A percentile compares a stretch with the other conserved stretches of the same genome.
Conservation (phyloP, 2,113 vertebrate species). For the Morone chrysops region DNA sequence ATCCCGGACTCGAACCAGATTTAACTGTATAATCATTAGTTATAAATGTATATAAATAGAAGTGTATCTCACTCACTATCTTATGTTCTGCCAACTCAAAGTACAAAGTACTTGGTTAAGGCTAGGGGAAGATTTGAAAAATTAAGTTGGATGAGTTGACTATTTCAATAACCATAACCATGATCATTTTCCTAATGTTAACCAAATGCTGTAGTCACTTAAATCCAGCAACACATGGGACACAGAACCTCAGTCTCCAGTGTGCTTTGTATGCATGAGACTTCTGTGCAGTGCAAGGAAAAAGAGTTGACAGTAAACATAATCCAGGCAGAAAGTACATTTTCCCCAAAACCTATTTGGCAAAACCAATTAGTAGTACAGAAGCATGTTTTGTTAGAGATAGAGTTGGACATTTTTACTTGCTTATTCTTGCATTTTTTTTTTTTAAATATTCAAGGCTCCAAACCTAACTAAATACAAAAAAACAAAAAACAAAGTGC, state of each 20-base stretch:
- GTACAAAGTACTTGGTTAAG: neutral
- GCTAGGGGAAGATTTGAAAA: too few species aligned
- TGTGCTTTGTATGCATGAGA: neutral
- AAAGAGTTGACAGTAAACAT: neutral
- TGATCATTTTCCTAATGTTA: neutral
- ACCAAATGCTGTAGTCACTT: neutral
- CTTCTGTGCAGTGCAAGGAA: neutral
- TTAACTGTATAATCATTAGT: neutral
- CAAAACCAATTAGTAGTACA: neutral
- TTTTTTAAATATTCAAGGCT: neutral
- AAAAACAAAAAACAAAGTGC: neutral
- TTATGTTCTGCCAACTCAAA: neutral
- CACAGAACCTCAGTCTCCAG: neutral
- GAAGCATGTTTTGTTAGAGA: slow-evolving; percentile 1
- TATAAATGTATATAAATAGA: neutral
- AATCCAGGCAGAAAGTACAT: neutral
- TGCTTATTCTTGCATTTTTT: neutral
- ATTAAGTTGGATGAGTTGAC: too few species aligned
- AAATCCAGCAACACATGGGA: neutral
- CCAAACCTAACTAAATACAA: neutral
- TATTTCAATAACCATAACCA: neutral
- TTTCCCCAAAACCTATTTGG: neutral
- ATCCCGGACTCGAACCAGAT: neutral
- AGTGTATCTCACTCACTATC: neutral
- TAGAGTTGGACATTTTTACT: neutral